These are phyloP conservation scores for Labeo rohita DNA, from an alignment of 2,113 vertebrate genomes.

Conservation along the genomic window DNA sequence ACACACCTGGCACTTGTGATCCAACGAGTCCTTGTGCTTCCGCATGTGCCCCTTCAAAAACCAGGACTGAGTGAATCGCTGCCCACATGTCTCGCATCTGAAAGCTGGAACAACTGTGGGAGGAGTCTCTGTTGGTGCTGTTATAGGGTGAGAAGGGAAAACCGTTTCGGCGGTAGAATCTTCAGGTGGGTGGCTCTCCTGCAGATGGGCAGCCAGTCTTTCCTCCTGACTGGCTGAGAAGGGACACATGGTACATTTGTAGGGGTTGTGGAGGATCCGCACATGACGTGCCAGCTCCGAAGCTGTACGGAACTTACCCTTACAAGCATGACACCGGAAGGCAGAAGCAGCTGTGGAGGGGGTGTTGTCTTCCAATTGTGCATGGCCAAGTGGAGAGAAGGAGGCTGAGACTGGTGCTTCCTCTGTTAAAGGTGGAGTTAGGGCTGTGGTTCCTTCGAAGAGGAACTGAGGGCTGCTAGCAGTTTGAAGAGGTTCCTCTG, in stretches of 20 bases:
- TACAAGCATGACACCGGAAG: constrained; percentile 89
- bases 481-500: constrained; percentile 62
- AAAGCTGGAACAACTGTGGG: constrained; percentile 77
- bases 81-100: constrained; percentile 88
- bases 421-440: constrained; percentile 76
- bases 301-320: constrained; percentile 91
- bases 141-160: constrained; percentile 42
- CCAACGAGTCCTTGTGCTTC: constrained; percentile 93
- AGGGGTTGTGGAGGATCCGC: constrained; percentile 90
- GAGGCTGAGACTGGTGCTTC: constrained; percentile 67
- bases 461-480: constrained; percentile 66
- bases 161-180: constrained; percentile 63
- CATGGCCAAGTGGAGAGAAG: constrained; percentile 64
- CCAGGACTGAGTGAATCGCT: constrained; percentile 93
- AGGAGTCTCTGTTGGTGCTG: constrained; percentile 57
- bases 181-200: constrained; percentile 74
- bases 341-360: constrained; percentile 62
- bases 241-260: constrained; percentile 88
- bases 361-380: constrained; percentile 52
- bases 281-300: constrained; percentile 88
- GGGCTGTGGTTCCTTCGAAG: constrained; percentile 65
- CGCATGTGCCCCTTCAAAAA: constrained; percentile 95
- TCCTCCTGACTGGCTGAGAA: constrained; percentile 89
- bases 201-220: constrained; percentile 83
- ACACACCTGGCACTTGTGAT: constrained; percentile 91